A percentile compares a stretch with the other conserved stretches of the same genome.
Evolutionary conservation across 2,113 vertebrate species (phyloP).

Genomic region (Genyomyrus donnyi): DNA sequence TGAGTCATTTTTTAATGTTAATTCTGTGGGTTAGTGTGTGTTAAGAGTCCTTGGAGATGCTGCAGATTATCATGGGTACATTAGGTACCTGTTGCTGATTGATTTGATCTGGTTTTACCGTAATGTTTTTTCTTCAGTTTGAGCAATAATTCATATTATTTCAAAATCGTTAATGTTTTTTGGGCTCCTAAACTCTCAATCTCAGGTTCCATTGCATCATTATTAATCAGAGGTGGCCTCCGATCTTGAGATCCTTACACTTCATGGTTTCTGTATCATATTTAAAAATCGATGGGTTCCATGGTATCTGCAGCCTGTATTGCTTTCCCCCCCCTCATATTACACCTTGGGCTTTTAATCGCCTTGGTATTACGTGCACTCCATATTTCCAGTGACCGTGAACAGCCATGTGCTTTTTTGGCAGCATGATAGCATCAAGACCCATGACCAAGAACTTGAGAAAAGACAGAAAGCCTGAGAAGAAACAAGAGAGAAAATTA

Average conservation of each 20-base stretch:
- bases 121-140: not conserved
- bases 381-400: not conserved
- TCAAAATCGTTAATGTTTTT: not conserved
- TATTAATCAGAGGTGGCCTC: not conserved
- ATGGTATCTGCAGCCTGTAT: not conserved
- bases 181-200: not conserved
- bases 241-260: not conserved
- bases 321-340: not conserved
- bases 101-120: not conserved
- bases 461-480: not conserved
- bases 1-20: not conserved
- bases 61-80: not conserved
- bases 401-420: not conserved
- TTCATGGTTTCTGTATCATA: not conserved
- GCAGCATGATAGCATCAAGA: not conserved
- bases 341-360: not conserved
- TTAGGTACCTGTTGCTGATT: not conserved
- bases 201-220: not conserved
- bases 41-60: not conserved
- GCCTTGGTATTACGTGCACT: not conserved
- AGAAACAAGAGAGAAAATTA: not conserved
- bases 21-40: not conserved
- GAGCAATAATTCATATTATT: not conserved
- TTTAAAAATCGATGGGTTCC: not conserved
- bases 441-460: not conserved